Percentiles rank a stretch among this genome's conserved stretches.
phyloP scores from a whole-genome alignment of 2,888 invertebrate species.

The Ptychoptera contaminata region DNA sequence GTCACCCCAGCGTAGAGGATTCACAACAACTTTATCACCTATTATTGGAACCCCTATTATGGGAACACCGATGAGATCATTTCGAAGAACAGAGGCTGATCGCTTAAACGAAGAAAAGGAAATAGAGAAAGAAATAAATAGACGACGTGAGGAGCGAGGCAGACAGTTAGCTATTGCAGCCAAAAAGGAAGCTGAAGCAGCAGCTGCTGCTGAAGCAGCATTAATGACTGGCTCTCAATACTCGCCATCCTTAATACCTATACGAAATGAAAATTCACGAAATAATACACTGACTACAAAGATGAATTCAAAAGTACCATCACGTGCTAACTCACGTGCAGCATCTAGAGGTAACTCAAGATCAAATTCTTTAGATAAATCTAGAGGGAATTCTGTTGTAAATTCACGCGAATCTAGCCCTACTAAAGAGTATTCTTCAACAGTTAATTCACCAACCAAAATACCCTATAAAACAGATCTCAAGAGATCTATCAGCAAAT shows the following conservation, averaged over 20 bases:
- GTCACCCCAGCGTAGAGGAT: conserved; percentile 22
- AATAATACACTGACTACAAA: neutral
- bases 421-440: conserved; percentile 15
- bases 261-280: conserved; percentile 15
- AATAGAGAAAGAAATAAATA: neutral
- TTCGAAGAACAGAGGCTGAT: conserved; percentile 9
- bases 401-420: conserved; percentile 18
- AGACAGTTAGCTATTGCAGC: neutral
- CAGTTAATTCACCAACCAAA: conserved; percentile 11
- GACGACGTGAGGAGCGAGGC: neutral
- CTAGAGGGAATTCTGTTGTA: conserved; percentile 6
- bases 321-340: conserved; percentile 12
- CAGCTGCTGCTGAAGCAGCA: neutral
- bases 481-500: neutral
- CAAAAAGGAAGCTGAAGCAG: neutral
- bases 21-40: conserved; percentile 27
- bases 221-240: conserved; percentile 13
- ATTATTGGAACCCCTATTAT: conserved; percentile 31
- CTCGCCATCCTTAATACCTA: conserved; percentile 25
- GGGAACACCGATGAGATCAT: conserved; percentile 16
- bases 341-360: conserved; percentile 9
- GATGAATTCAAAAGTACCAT: conserved; percentile 9
- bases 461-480: too few relatives aligned
- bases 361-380: conserved; percentile 8
- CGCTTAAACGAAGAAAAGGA: conserved; percentile 11